Base-by-base conservation (phyloP, 2,797 vertebrate genomes). In the Rallus crepitans region DNA sequence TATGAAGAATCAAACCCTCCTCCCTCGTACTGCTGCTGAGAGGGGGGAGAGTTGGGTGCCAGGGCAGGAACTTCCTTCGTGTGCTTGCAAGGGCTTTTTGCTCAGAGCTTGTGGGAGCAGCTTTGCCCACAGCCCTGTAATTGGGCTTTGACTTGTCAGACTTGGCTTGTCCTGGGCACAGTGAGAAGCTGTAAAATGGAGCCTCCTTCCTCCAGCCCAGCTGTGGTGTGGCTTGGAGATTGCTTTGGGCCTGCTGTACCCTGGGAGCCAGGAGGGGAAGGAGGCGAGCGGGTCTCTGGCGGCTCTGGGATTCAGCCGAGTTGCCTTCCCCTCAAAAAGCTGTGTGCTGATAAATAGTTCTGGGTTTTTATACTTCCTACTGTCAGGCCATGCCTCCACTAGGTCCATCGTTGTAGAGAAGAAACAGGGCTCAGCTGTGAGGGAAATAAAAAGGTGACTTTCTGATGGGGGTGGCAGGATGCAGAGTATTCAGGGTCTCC, bases 61-160 rank as follows among this genome's bases (percentile, higher is more conserved):
- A 33, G 0, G 2, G 6, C 24, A 27, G 68, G 65, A 87, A 40
- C 63, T 84, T 70, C 60, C 42, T 80, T 60, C 0, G 0, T 33
- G 64, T 71, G 79, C 28, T 81, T 69, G 33, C 55, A 45, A 6
- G 0, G 0, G 68, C 60, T 78, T 66, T 72, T 35, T 70, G 59
- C 89, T 88, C 25, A 15, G 72, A 55, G 72, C 57, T 45, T 64
- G 79, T 91, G 96, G 94, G 76, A 88, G 4, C 66, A 75, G 73
- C 81, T 82, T 72, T 95, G 76, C 82, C 85, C 86, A 23, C 80
- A 82, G 68, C 71, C 64, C 86, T 94, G 92, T 90, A 45, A 69
- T 61, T 85, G 82, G 50, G 72, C 72, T 83, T 31, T n/a, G 70
- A 37, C 82, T 17, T 8, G 92, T 37, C 79, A 86, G 64, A 55